phyloP scores from a whole-genome alignment of 2,113 vertebrate genomes.

The Tupaia tana region DNA sequence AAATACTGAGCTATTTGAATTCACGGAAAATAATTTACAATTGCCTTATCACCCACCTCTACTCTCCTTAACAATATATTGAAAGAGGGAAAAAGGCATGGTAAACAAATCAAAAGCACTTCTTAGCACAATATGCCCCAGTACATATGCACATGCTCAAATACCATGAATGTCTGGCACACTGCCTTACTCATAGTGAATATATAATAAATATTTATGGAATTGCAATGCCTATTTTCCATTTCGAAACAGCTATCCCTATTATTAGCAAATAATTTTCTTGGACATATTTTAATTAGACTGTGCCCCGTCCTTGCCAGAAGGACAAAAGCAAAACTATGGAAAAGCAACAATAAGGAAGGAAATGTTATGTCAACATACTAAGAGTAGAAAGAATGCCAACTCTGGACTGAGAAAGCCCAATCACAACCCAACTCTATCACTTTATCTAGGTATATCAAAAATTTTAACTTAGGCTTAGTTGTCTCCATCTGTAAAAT shows the following conservation, averaged over 20 bases:
- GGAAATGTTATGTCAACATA: neutral
- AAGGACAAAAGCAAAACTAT: constrained; percentile 20
- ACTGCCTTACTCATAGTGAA: neutral
- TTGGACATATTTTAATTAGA: constrained; percentile 27
- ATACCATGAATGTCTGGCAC: neutral
- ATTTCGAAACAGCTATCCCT: constrained; percentile 10
- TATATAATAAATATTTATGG: neutral
- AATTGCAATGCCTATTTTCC: neutral
- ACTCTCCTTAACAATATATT: neutral
- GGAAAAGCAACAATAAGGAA: neutral
- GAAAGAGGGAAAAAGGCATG: neutral
- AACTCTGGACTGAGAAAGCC: neutral
- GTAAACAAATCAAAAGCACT: constrained; percentile 4
- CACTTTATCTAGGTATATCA: neutral
- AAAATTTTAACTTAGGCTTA: constrained; percentile 41
- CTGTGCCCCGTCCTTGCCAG: neutral
- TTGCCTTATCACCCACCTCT: neutral
- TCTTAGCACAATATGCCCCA: neutral
- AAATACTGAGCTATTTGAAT: neutral
- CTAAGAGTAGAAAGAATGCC: neutral
- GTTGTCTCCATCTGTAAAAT: constrained; percentile 31
- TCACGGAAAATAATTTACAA: constrained; percentile 28
- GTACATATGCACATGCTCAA: neutral
- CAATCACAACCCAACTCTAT: neutral
- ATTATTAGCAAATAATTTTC: constrained; percentile 3